phyloP scores from a whole-genome alignment of 1,140 invertebrate genomes.

The Papilio aristodemus region DNA sequence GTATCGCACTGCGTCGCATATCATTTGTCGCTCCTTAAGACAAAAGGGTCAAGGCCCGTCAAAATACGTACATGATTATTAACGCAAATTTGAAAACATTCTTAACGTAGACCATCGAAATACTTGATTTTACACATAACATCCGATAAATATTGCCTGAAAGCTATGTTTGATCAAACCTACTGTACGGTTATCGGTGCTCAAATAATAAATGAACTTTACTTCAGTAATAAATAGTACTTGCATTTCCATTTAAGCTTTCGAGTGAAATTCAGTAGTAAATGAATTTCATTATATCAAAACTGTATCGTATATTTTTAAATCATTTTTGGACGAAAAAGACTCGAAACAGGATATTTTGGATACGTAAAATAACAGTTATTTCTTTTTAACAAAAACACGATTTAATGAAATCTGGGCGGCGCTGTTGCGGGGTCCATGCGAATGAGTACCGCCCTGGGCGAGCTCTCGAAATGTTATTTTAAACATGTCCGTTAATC shows the following conservation, averaged over 20 bases:
- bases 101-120: too few species aligned
- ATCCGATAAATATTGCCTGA: too few species aligned
- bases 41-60: too few species aligned
- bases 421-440: background rate
- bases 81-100: too few species aligned
- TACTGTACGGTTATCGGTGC: background rate
- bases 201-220: background rate
- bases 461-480: constrained; percentile 28
- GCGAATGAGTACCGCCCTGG: constrained; percentile 5
- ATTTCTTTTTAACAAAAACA: background rate
- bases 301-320: background rate
- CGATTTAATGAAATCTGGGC: background rate
- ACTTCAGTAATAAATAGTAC: background rate
- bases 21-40: too few species aligned
- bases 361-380: background rate
- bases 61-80: too few species aligned
- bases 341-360: background rate
- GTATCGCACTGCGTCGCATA: too few species aligned
- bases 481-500: constrained; percentile 29
- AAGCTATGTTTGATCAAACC: too few species aligned
- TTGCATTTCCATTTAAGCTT: background rate
- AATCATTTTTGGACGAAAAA: background rate
- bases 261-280: background rate
- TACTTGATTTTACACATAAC: too few species aligned
- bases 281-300: background rate